These are phyloP conservation scores for Lutraria lutraria DNA, from an alignment of 2,888 invertebrate genomes.

Conservation along the genomic window DNA sequence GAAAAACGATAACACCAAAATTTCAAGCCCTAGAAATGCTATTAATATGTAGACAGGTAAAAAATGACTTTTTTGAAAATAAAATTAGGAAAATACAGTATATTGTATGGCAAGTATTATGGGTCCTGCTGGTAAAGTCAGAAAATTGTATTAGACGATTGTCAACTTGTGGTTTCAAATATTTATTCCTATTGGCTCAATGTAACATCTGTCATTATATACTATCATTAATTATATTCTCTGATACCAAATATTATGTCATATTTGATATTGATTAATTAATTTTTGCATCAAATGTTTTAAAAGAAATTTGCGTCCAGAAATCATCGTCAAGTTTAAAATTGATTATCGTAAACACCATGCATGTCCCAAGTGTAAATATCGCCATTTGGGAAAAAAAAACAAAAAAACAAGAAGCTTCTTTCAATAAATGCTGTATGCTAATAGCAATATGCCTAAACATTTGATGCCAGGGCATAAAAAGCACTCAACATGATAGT, in stretches of 20 bases:
- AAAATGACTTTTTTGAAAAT: conserved; percentile 24
- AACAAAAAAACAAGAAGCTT: not conserved
- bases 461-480: too few relatives aligned
- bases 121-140: conserved; percentile 14
- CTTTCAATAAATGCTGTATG: too few relatives aligned
- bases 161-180: conserved; percentile 2
- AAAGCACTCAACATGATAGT: too few relatives aligned
- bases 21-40: not conserved
- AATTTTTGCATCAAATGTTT: not conserved
- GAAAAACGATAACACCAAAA: conserved; percentile 24
- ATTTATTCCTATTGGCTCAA: not conserved
- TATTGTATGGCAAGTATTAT: not conserved
- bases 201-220: not conserved
- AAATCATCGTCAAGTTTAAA: too few relatives aligned
- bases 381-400: not conserved
- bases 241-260: not conserved
- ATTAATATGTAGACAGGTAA: not conserved
- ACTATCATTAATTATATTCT: not conserved
- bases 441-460: too few relatives aligned
- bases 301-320: not conserved
- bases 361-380: not conserved
- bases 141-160: not conserved
- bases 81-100: not conserved
- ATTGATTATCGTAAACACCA: not conserved
- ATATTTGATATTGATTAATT: not conserved